These are phyloP conservation scores for Sisyra terminalis DNA, from an alignment of 2,888 invertebrate genomes.

Conservation along the genomic window DNA sequence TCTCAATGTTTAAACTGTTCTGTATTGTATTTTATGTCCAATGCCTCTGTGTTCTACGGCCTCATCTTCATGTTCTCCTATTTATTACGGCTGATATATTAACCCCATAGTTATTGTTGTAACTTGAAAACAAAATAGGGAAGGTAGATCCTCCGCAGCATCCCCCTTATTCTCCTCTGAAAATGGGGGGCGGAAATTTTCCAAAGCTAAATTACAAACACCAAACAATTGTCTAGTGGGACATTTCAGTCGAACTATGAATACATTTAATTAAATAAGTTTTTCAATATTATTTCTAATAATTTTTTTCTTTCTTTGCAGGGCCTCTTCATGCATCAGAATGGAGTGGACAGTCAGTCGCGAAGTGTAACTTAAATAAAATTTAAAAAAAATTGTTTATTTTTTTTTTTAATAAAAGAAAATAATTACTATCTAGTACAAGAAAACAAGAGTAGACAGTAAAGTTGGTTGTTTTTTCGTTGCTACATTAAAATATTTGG, in stretches of 20 bases:
- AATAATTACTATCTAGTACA: slow-evolving; percentile 2
- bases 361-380: slow-evolving; percentile 25
- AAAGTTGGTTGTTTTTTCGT: slow-evolving; percentile 6
- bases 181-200: too few relatives aligned
- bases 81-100: too few relatives aligned
- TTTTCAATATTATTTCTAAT: not conserved
- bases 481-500: slow-evolving; percentile 5
- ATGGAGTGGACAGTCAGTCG: slow-evolving; percentile 25
- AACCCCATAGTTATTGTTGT: too few relatives aligned
- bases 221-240: too few relatives aligned
- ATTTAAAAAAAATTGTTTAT: slow-evolving; percentile 9
- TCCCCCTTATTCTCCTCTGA: too few relatives aligned
- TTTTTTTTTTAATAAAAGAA: slow-evolving; percentile 11
- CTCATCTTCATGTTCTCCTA: too few relatives aligned
- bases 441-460: slow-evolving; percentile 10
- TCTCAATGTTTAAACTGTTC: too few relatives aligned
- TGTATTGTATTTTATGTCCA: too few relatives aligned
- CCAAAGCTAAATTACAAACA: too few relatives aligned
- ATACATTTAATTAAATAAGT: slow-evolving; percentile 1
- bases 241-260: not conserved
- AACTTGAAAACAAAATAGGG: too few relatives aligned
- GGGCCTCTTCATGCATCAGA: slow-evolving; percentile 24
- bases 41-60: too few relatives aligned
- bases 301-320: slow-evolving; percentile 17
- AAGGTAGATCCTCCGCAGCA: too few relatives aligned